A percentile compares a stretch with the other conserved stretches of the same genome.
phyloP scores from a whole-genome alignment of 2,113 vertebrate genomes.

The Gallinago jamesoni region DNA sequence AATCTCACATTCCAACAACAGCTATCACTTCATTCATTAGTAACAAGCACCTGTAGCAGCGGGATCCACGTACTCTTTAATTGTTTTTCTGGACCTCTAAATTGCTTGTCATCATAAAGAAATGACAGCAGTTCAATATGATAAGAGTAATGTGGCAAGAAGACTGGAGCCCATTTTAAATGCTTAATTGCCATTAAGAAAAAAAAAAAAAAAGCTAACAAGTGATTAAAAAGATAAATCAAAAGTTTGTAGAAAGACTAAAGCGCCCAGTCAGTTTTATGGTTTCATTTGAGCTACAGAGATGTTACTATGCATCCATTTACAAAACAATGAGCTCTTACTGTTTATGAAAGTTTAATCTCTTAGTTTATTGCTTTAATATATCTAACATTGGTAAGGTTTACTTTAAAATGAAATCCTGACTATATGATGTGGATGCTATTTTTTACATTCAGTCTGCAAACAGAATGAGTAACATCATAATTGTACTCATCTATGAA shows the following conservation, averaged over 20 bases:
- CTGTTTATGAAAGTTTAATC: constrained; percentile 87
- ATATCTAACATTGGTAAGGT: constrained; percentile 77
- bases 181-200: constrained; percentile 70
- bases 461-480: constrained; percentile 74
- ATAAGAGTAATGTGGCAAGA: constrained; percentile 54
- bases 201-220: constrained; percentile 63
- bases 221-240: constrained; percentile 84
- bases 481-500: constrained; percentile 77
- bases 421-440: constrained; percentile 70
- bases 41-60: constrained; percentile 67
- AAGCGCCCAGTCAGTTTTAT: constrained; percentile 73
- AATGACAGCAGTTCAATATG: constrained; percentile 72
- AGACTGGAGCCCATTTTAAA: constrained; percentile 55
- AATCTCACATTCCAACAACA: constrained; percentile 25
- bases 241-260: constrained; percentile 76
- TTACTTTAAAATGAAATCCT: constrained; percentile 80
- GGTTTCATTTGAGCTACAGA: constrained; percentile 78
- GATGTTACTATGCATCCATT: constrained; percentile 84
- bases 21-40: constrained; percentile 55
- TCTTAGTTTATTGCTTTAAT: constrained; percentile 84
- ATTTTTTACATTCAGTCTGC: constrained; percentile 65
- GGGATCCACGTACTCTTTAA: constrained; percentile 54
- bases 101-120: constrained; percentile 73
- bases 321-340: constrained; percentile 89
- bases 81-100: constrained; percentile 75